Evolutionary conservation across 2,888 invertebrate genomes (phyloP).

Genomic region (Xestia rhomboidea): DNA sequence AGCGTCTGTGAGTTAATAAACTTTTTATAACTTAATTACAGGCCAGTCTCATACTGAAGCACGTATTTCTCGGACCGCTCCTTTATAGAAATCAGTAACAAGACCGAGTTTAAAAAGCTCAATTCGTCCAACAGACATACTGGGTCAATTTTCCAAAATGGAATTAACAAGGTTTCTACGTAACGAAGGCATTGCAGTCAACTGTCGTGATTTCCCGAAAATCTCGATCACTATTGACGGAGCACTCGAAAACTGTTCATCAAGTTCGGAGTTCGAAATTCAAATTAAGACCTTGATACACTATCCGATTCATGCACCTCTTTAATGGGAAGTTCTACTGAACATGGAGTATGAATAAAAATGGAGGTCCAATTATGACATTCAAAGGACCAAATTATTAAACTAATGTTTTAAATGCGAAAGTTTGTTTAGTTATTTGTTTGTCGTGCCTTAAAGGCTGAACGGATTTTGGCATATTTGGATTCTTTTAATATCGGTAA

Average conservation of each 20-base stretch:
- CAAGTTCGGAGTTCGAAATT: slow-evolving; percentile 72
- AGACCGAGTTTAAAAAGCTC: background rate
- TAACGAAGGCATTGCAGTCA: slow-evolving; percentile 54
- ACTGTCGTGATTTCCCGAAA: slow-evolving; percentile 29
- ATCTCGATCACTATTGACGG: slow-evolving; percentile 63
- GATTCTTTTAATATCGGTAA: background rate
- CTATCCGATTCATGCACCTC: slow-evolving; percentile 74
- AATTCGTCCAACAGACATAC: slow-evolving; percentile 20
- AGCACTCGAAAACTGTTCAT: slow-evolving; percentile 73
- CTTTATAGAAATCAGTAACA: background rate
- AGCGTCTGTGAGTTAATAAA: slow-evolving; percentile 56
- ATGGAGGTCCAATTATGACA: slow-evolving; percentile 28
- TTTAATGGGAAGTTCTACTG: slow-evolving; percentile 38
- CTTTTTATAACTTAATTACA: slow-evolving; percentile 59
- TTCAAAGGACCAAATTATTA: background rate
- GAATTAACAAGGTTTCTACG: slow-evolving; percentile 15
- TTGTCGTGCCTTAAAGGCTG: background rate
- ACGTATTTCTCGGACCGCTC: background rate
- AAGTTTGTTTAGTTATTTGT: background rate
- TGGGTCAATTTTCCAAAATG: slow-evolving; percentile 25
- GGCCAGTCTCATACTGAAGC: slow-evolving; percentile 15
- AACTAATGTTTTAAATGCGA: background rate
- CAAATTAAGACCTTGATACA: slow-evolving; percentile 76
- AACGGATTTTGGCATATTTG: background rate
- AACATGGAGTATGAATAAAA: slow-evolving; percentile 42